These are phyloP conservation scores for Phyto melanocephala DNA, from an alignment of 2,888 invertebrate genomes.

Conservation along the genomic window DNA sequence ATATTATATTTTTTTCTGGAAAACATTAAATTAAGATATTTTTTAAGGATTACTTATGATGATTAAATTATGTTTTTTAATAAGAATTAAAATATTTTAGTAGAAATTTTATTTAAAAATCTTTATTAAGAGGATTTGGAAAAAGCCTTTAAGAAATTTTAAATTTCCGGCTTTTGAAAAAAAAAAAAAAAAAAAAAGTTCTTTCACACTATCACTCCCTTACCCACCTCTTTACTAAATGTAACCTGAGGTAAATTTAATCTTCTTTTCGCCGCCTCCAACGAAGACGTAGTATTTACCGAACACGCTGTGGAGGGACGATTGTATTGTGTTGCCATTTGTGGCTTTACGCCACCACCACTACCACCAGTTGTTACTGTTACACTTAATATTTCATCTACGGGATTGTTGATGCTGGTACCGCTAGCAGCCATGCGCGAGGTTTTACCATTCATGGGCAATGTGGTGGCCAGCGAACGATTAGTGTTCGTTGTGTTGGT, in stretches of 20 bases:
- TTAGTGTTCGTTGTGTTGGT: conserved; percentile 47
- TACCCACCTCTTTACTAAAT: conserved; percentile 95
- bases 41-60: too few relatives aligned
- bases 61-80: too few relatives aligned
- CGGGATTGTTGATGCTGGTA: conserved; percentile 66
- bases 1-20: too few relatives aligned
- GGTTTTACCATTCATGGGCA: conserved; percentile 70
- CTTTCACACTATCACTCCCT: conserved; percentile 87
- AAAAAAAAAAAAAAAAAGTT: not conserved
- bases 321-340: conserved; percentile 30
- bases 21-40: too few relatives aligned
- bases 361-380: conserved; percentile 42
- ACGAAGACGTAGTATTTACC: conserved; percentile 80
- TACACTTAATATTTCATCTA: conserved; percentile 68
- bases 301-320: conserved; percentile 87
- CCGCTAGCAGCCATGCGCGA: conserved; percentile 68
- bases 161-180: too few relatives aligned
- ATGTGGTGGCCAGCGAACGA: conserved; percentile 62
- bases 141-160: too few relatives aligned
- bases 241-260: conserved; percentile 89
- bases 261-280: conserved; percentile 82
- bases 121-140: too few relatives aligned
- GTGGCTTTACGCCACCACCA: conserved; percentile 53
- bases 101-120: too few relatives aligned
- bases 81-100: too few relatives aligned